Base-by-base conservation (phyloP, 1,140 invertebrate species). In the Orchestia grillus region DNA sequence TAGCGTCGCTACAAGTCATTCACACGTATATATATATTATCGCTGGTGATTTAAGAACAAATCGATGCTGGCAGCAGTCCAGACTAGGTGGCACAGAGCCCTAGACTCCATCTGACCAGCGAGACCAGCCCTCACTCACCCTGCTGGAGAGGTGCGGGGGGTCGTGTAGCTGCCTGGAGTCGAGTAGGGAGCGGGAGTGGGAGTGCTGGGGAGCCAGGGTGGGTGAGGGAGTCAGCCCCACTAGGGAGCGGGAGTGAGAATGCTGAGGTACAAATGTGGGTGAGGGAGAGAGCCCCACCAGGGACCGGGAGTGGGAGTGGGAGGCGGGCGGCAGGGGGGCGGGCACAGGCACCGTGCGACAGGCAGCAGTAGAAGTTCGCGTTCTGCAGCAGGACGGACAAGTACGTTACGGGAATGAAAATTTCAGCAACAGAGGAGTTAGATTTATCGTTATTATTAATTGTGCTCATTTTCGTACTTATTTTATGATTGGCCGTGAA, bases 261-360 rank as follows among this genome's bases (percentile, higher is more conserved):
- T 53, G 96, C n/a, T 53, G 92, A 42, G 95, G 44, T 15, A 42
- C 23, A 45, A 77, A 47, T n/a, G 57, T 62, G 44, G 47, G 57
- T 42, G 57, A 43, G 44, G 95, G 47, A n/a, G 94, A 62, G 41
- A 45, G 43, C 23, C n/a, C 47, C 6, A 45, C 90, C 95, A 40
- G 95, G 3, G 44, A 87, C 16, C 96, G 42, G 15, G 96, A 96
- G 96, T 97, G 96, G 47, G 95, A 90, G 95, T 97, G 96, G 19
- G 47, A 94, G 16, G 96, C 96, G 23, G 96, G 87, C 40, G 95
- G 88, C 53, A 91, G 44, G 1, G 95, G 87, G 47, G 95, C 87
- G 44, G 57, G 96, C 4, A 95, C 53, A 23, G 91, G 57, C 90
- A 96, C 88, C 96, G 47, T 97, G 87, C 47, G 91, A 96, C 23